Evolutionary conservation across 2,797 vertebrate genomes (phyloP).

Genomic region (Dipus sagitta): DNA sequence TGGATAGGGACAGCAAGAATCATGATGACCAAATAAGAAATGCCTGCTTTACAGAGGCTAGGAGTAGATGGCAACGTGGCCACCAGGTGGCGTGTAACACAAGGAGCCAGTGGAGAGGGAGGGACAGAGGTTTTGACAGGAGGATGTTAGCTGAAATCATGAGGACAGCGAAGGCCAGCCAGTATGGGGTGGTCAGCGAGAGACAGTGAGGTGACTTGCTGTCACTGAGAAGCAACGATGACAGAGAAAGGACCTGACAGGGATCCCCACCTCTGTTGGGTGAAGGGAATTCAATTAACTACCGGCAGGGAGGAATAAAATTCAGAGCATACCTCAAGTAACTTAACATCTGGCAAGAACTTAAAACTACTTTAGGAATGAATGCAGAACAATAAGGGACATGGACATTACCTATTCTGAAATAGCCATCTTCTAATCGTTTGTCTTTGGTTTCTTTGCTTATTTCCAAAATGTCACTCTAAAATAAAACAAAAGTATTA

Average conservation of each 20-base stretch:
- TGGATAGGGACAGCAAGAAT: neutral
- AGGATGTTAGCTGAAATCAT: neutral
- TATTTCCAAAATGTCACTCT: conserved; percentile 89
- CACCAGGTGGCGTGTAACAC: neutral
- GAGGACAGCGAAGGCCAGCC: neutral
- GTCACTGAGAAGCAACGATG: neutral
- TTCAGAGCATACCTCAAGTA: neutral
- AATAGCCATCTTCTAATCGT: conserved; percentile 95
- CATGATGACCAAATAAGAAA: neutral
- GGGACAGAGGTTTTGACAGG: neutral
- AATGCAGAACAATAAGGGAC: neutral
- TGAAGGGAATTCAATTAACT: neutral
- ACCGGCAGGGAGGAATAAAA: neutral
- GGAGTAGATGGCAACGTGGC: neutral
- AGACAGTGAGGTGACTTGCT: neutral
- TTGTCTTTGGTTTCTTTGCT: conserved; percentile 96
- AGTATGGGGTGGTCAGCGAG: neutral
- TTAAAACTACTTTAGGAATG: conserved; percentile 8
- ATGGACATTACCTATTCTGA: conserved; percentile 93
- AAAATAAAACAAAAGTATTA: conserved; percentile 76
- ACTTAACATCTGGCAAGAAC: neutral
- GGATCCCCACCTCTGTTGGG: neutral
- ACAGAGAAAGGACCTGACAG: neutral
- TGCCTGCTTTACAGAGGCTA: neutral
- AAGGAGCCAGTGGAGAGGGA: neutral